Conservation (phyloP, 1,140 invertebrate genomes). For the Macrocentrus cingulum region DNA sequence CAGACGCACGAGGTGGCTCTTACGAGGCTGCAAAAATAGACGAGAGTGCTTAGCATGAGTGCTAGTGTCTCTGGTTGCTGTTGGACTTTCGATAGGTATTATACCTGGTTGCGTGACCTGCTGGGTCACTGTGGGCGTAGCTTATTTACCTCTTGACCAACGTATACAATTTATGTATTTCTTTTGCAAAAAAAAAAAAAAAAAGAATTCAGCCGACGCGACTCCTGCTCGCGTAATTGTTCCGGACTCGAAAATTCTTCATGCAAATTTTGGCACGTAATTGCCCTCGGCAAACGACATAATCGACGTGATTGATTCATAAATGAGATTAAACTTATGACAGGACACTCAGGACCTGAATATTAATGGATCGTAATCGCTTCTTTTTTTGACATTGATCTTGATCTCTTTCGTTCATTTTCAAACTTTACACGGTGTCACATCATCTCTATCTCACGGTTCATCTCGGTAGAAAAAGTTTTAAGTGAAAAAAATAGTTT, state of each 20-base stretch:
- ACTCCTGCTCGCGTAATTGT: too few species aligned
- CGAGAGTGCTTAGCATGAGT: conserved; percentile 37
- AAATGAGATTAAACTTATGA: conserved; percentile 12
- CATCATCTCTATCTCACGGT: too few species aligned
- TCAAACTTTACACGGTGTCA: too few species aligned
- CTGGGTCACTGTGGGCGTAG: conserved; percentile 33
- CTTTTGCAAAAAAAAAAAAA: not conserved
- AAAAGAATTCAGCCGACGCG: too few species aligned
- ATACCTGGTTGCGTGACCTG: conserved; percentile 37
- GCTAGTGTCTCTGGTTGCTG: conserved; percentile 30
- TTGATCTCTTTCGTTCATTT: too few species aligned
- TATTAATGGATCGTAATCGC: conserved; percentile 10
- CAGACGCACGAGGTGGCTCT: not conserved
- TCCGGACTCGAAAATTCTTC: too few species aligned
- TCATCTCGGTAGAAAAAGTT: too few species aligned
- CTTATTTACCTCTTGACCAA: not conserved
- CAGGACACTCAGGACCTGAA: not conserved
- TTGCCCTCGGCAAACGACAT: not conserved
- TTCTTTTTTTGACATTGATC: too few species aligned
- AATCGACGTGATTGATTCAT: conserved; percentile 7
- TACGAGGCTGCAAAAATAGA: conserved; percentile 33
- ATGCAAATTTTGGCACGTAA: not conserved
- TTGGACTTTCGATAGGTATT: conserved; percentile 36
- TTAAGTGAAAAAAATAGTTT: too few species aligned
- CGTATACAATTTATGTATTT: too few species aligned